Conservation (phyloP, 2,113 vertebrate species). For the Indri indri region DNA sequence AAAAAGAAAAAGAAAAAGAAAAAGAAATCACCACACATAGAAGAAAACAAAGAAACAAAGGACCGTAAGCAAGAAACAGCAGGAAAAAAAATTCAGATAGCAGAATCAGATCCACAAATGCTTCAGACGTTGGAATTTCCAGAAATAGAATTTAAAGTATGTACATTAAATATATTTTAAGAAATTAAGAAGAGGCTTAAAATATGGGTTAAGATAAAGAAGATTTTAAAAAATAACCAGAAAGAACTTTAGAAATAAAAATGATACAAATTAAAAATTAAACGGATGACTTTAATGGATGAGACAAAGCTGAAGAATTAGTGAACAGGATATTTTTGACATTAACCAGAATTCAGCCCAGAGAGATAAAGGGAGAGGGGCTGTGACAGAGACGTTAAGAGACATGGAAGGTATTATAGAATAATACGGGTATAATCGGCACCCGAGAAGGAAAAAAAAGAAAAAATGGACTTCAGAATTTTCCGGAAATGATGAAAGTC, state of each 20-base stretch:
- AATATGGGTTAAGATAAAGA: background rate
- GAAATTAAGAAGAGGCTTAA: constrained; percentile 17
- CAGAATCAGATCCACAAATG: background rate
- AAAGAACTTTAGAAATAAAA: background rate
- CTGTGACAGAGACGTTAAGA: background rate
- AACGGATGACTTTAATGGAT: background rate
- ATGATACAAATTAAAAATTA: background rate
- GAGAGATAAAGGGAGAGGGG: background rate
- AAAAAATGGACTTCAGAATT: background rate
- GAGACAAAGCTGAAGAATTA: background rate
- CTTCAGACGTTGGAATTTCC: background rate
- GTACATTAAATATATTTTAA: background rate
- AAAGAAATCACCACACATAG: background rate
- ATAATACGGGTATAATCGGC: background rate
- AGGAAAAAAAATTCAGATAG: background rate
- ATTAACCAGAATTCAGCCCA: background rate
- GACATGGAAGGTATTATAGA: background rate
- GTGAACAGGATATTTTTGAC: background rate
- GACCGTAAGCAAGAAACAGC: background rate
- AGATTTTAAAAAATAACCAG: background rate
- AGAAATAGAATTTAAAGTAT: background rate
- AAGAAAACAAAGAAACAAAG: background rate
- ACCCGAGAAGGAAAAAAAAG: background rate
- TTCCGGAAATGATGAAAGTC: background rate
- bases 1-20: background rate